phyloP scores from a whole-genome alignment of 1,140 invertebrate species.

The Maconellicoccus hirsutus region DNA sequence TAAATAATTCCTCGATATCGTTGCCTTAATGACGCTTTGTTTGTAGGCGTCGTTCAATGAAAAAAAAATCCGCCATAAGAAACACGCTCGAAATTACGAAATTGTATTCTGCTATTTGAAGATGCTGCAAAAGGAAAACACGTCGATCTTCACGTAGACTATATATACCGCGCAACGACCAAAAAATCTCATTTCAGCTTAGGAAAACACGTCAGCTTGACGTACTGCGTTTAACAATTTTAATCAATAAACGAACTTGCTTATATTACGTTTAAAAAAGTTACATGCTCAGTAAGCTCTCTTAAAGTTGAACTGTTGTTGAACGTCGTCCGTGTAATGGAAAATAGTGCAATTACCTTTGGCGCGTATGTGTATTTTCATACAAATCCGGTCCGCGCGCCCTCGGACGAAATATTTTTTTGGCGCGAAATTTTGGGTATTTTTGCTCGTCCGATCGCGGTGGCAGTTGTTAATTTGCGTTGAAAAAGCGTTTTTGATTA shows the following conservation, averaged over 20 bases:
- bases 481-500: background rate
- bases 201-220: constrained; percentile 6
- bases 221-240: background rate
- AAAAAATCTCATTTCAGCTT: constrained; percentile 1
- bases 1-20: no score
- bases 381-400: background rate
- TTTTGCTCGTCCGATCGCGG: background rate
- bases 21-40: no score
- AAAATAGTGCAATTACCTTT: background rate
- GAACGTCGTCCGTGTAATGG: background rate
- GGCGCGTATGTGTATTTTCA: background rate
- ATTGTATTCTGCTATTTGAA: no score
- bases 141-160: no score
- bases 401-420: background rate
- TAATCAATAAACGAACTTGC: constrained; percentile 2
- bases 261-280: constrained; percentile 1
- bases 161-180: background rate
- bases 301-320: background rate
- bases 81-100: no score
- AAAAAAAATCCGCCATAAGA: no score
- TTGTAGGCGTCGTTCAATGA: no score
- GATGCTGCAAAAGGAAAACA: no score
- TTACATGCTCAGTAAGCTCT: background rate
- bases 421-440: background rate
- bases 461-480: background rate